phyloP scores from a whole-genome alignment of 2,113 vertebrate genomes.

The Ciconia stormi region DNA sequence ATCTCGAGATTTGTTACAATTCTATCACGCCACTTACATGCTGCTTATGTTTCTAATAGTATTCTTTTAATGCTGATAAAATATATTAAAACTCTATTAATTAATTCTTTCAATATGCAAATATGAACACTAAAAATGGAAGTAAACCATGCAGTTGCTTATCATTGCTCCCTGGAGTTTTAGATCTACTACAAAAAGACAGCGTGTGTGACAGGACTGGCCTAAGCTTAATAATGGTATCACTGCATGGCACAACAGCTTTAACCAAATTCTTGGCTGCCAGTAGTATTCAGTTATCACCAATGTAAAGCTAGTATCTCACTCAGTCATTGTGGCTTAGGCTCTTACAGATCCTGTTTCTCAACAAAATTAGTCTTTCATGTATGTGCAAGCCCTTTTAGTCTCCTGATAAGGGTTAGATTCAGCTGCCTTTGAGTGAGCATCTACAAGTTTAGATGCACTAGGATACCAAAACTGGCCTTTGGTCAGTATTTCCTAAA shows the following conservation, averaged over 20 bases:
- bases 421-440: background rate
- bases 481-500: background rate
- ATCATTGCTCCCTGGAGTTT: background rate
- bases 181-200: background rate
- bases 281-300: background rate
- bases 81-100: background rate
- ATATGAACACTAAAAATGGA: background rate
- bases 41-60: rapidly evolving
- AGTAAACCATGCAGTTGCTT: background rate
- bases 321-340: no score
- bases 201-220: background rate
- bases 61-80: background rate
- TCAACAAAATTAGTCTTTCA: background rate
- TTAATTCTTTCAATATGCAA: background rate
- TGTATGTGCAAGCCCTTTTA: background rate
- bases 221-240: background rate
- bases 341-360: background rate
- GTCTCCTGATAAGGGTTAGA: background rate
- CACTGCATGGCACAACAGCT: background rate
- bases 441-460: background rate
- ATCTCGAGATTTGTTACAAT: background rate
- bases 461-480: background rate
- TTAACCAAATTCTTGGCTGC: background rate
- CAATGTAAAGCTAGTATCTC: background rate
- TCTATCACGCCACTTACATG: background rate